These are phyloP conservation scores for Chrysolina oricalcia DNA, from an alignment of 2,888 invertebrate species.

Conservation along the genomic window DNA sequence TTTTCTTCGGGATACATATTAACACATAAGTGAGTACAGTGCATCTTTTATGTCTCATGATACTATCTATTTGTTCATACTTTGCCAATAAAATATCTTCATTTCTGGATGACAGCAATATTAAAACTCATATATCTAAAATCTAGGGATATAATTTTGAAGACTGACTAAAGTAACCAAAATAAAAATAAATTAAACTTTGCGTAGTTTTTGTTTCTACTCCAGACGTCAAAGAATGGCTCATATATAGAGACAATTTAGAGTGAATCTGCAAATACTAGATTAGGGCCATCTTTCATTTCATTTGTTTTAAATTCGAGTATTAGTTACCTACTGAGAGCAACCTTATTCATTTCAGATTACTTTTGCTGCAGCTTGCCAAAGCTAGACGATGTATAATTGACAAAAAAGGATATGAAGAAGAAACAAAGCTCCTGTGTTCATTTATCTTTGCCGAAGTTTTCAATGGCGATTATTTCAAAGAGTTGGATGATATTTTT, in stretches of 20 bases:
- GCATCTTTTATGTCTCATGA: no score
- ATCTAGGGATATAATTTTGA: no score
- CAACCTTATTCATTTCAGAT: slow-evolving; percentile 48
- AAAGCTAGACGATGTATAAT: slow-evolving; percentile 55
- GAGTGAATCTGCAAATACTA: no score
- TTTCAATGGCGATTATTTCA: slow-evolving; percentile 49
- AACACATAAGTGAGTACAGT: slow-evolving; percentile 56
- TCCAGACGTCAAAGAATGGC: no score
- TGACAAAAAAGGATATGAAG: slow-evolving; percentile 42
- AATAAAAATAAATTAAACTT: no score
- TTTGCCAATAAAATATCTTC: no score
- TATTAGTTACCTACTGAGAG: no score
- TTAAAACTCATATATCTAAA: no score
- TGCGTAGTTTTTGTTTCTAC: no score
- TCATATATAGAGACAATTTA: background rate
- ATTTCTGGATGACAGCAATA: no score
- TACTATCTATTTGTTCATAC: no score
- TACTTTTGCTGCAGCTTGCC: slow-evolving; percentile 57
- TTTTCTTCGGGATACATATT: slow-evolving; percentile 51
- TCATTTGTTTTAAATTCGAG: background rate
- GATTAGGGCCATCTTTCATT: background rate
- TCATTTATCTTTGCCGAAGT: slow-evolving; percentile 55
- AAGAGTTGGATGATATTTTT: slow-evolving; percentile 53
- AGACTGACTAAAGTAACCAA: no score
- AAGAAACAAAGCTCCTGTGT: slow-evolving; percentile 54